Evolutionary conservation across 2,113 vertebrate species (phyloP).

Genomic region (zebrafish (Danio rerio)): DNA sequence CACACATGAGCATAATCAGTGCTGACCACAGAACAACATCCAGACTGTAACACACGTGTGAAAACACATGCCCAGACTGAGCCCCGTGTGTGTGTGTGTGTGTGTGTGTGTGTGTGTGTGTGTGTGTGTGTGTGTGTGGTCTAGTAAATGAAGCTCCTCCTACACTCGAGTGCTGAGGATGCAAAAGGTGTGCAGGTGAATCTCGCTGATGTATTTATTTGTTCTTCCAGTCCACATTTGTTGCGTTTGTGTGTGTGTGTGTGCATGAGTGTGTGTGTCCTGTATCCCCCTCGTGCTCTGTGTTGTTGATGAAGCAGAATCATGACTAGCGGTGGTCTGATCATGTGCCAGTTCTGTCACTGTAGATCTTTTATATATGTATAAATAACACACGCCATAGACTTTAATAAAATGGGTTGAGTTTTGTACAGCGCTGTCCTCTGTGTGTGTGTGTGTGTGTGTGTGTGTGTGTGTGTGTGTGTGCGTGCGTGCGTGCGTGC

Average conservation of each 20-base stretch:
- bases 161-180: slow-evolving; percentile 55
- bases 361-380: slow-evolving; percentile 83
- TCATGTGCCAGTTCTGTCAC: slow-evolving; percentile 73
- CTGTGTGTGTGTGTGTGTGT: too few relatives aligned
- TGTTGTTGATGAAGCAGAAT: slow-evolving; percentile 51
- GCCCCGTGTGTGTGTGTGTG: too few relatives aligned
- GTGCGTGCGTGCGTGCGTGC: too few relatives aligned
- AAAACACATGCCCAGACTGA: too few relatives aligned
- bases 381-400: slow-evolving; percentile 76
- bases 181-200: slow-evolving; percentile 12
- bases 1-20: not conserved
- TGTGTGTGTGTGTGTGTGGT: slow-evolving; percentile 41
- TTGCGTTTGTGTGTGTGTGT: too few relatives aligned
- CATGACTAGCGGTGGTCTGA: slow-evolving; percentile 62
- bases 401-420: slow-evolving; percentile 75
- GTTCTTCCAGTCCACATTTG: slow-evolving; percentile 33
- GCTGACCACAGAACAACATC: too few relatives aligned
- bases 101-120: not conserved
- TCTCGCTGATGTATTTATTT: slow-evolving; percentile 49
- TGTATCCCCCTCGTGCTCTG: slow-evolving; percentile 64
- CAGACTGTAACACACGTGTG: too few relatives aligned
- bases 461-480: too few relatives aligned
- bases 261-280: slow-evolving; percentile 40
- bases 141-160: slow-evolving; percentile 59
- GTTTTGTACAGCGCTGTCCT: slow-evolving; percentile 65